phyloP scores from a whole-genome alignment of 2,797 vertebrate species.

The Chelon auratus region DNA sequence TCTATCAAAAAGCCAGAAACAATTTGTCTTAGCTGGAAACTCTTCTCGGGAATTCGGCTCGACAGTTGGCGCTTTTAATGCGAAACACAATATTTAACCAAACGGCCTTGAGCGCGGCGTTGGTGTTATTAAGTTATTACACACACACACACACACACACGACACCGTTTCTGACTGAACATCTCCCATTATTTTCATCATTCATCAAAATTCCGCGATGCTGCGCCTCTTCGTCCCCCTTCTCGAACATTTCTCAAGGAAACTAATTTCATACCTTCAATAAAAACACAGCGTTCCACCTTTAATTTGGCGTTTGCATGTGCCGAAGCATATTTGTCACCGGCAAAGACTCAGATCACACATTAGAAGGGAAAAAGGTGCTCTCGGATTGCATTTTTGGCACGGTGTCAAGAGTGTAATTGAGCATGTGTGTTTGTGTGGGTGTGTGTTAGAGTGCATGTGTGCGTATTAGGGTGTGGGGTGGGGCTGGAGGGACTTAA shows the following conservation, averaged over 20 bases:
- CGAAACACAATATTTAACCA: conserved; percentile 78
- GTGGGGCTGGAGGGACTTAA: conserved; percentile 46
- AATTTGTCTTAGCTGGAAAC: conserved; percentile 68
- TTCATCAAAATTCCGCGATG: conserved; percentile 55
- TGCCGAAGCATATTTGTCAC: conserved; percentile 62
- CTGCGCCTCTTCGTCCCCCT: neutral
- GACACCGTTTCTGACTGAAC: conserved; percentile 51
- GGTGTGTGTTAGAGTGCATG: conserved; percentile 22
- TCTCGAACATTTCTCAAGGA: neutral
- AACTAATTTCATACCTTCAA: conserved; percentile 24
- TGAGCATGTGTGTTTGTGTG: conserved; percentile 57
- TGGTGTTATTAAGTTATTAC: conserved; percentile 60
- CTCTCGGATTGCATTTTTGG: conserved; percentile 77
- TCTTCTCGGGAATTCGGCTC: conserved; percentile 63
- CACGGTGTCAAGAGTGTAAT: conserved; percentile 76
- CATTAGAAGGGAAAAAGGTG: conserved; percentile 62
- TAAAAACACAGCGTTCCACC: conserved; percentile 30
- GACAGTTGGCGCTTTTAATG: conserved; percentile 79
- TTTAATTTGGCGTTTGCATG: conserved; percentile 44
- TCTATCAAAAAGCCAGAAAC: conserved; percentile 79
- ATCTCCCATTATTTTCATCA: conserved; percentile 59
- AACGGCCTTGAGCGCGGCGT: conserved; percentile 61
- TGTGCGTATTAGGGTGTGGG: conserved; percentile 20
- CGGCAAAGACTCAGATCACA: conserved; percentile 47
- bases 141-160: conserved; percentile 5